Conservation (phyloP, 2,888 invertebrate species). For the Orchesellides sinensis region DNA sequence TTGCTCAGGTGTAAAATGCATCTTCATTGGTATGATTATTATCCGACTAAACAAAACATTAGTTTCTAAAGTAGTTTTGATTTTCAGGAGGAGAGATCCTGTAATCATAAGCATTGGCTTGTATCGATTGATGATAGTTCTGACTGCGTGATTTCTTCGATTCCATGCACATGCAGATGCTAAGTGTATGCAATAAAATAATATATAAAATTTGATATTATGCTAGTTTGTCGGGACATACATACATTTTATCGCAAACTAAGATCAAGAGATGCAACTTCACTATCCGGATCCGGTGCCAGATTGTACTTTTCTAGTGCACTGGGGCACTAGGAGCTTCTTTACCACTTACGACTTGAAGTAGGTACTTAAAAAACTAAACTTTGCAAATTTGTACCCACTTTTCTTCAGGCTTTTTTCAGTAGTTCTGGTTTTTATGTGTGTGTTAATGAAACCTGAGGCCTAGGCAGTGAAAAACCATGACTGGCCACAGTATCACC, state of each 20-base stretch:
- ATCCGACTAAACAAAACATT: not conserved
- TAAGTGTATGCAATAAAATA: too few species aligned
- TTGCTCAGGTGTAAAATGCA: too few species aligned
- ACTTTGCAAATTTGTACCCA: not conserved
- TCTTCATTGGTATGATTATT: not conserved
- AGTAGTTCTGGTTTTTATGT: not conserved
- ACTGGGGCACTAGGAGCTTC: constrained; percentile 28
- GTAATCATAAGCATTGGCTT: not conserved
- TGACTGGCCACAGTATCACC: not conserved
- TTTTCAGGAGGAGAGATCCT: not conserved
- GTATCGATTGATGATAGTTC: not conserved
- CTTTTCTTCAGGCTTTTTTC: not conserved
- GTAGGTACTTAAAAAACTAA: not conserved
- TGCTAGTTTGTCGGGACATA: not conserved
- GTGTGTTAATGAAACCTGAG: not conserved
- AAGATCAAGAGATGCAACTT: not conserved
- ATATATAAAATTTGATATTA: not conserved
- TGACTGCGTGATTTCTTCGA: too few species aligned
- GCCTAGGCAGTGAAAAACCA: not conserved
- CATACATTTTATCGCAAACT: not conserved
- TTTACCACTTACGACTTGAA: not conserved
- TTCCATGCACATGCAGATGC: too few species aligned
- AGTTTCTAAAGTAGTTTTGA: not conserved
- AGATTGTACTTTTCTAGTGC: constrained; percentile 10
- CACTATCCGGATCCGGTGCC: not conserved